A percentile compares a stretch with the other conserved stretches of the same genome.
Conservation (phyloP, 2,797 vertebrate genomes). For the Sternotherus odoratus region DNA sequence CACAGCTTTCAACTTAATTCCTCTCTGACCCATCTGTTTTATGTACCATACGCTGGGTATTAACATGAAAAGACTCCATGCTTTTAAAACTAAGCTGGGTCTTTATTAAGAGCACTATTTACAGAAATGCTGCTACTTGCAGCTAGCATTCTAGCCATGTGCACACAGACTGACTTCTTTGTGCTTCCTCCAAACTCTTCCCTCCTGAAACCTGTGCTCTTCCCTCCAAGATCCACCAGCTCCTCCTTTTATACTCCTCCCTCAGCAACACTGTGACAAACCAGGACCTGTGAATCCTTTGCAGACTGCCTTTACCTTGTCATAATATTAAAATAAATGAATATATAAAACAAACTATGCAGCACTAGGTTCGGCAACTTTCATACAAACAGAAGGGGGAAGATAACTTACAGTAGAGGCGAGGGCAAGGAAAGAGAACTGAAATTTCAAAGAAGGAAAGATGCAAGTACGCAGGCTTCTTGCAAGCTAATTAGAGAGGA, state of each 20-base stretch:
- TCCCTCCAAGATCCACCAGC: background rate
- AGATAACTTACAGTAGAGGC: background rate
- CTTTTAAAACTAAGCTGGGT: background rate
- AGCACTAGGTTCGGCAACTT: background rate
- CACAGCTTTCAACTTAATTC: background rate
- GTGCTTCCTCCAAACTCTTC: background rate
- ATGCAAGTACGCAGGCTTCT: background rate
- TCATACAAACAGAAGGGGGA: background rate
- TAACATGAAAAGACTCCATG: background rate
- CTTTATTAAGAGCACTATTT: background rate
- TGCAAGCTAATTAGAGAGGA: background rate
- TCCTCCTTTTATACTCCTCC: background rate
- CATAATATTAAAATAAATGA: background rate
- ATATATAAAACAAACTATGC: background rate
- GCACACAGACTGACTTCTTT: background rate
- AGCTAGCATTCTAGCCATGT: background rate
- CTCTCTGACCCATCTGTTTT: background rate
- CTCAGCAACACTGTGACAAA: background rate
- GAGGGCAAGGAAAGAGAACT: conserved; percentile 3
- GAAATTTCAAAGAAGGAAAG: conserved; percentile 26
- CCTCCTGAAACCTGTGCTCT: background rate
- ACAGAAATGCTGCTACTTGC: background rate
- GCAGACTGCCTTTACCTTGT: background rate
- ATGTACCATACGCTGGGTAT: background rate
- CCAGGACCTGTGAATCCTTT: background rate